phyloP scores from a whole-genome alignment of 2,113 vertebrate species.

The Odontophorus gujanensis region DNA sequence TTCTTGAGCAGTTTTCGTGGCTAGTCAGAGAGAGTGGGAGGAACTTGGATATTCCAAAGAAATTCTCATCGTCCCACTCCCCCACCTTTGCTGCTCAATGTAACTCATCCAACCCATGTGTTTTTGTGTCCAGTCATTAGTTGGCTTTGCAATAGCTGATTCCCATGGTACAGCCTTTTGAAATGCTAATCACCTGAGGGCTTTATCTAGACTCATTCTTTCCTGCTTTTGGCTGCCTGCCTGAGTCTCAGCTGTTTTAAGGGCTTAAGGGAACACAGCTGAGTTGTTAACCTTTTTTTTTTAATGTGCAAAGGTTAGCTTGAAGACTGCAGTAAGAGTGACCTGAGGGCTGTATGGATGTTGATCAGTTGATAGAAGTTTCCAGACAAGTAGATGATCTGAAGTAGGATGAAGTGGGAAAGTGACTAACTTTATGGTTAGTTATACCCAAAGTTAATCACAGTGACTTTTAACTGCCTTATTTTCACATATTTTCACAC shows the following conservation, averaged over 20 bases:
- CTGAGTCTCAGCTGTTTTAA: neutral
- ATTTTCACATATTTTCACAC: neutral
- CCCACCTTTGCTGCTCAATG: neutral
- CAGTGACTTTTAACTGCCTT: neutral
- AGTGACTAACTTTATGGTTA: neutral
- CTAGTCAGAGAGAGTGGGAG: neutral
- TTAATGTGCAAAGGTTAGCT: neutral
- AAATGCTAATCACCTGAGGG: neutral
- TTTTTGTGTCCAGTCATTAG: neutral
- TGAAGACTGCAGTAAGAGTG: neutral
- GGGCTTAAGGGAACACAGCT: neutral
- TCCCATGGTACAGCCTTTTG: neutral
- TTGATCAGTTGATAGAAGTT: neutral
- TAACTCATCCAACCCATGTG: neutral
- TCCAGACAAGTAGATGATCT: neutral
- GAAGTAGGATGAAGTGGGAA: neutral
- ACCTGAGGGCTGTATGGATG: neutral
- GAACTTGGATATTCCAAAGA: neutral
- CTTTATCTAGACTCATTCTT: neutral
- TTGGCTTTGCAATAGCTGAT: constrained; percentile 8
- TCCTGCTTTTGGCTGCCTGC: neutral
- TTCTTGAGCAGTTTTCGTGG: neutral
- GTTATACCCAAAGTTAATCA: neutral
- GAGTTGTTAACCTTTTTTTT: neutral
- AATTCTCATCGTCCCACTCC: too few species aligned